phyloP scores from a whole-genome alignment of 2,797 vertebrate genomes.

The Syngnathus acus region DNA sequence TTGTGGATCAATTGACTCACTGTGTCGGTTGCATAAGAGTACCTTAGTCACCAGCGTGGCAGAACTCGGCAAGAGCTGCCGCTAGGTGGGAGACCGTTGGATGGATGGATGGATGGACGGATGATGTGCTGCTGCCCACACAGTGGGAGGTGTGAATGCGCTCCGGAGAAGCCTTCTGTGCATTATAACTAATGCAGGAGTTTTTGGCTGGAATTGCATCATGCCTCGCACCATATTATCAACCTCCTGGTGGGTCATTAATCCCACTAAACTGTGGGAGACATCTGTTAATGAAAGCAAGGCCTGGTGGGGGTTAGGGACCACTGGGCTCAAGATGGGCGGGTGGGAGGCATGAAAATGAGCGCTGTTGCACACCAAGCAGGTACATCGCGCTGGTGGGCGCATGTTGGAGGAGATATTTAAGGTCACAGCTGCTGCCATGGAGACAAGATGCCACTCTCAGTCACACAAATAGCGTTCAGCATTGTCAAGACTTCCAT shows the following conservation, averaged over 20 bases:
- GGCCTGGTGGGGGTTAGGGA: constrained; percentile 41
- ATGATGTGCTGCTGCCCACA: constrained; percentile 55
- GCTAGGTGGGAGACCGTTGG: constrained; percentile 52
- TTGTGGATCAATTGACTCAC: constrained; percentile 56
- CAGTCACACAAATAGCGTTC: constrained; percentile 26
- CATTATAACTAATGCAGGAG: constrained; percentile 59
- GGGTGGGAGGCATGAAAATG: constrained; percentile 48
- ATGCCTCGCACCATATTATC: constrained; percentile 44
- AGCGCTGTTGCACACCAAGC: constrained; percentile 26
- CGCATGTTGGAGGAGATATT: constrained; percentile 36
- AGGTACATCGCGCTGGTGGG: constrained; percentile 31
- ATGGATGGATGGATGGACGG: constrained; percentile 24
- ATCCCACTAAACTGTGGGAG: constrained; percentile 57
- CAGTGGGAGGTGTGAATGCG: constrained; percentile 58
- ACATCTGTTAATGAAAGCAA: constrained; percentile 49
- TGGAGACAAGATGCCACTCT: constrained; percentile 42
- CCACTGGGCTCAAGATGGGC: constrained; percentile 38
- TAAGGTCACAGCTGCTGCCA: constrained; percentile 33
- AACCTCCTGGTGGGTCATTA: constrained; percentile 56
- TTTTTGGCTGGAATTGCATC: constrained; percentile 28
- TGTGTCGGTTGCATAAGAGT: constrained; percentile 63
- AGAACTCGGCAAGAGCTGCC: constrained; percentile 31
- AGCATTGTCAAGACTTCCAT: constrained; percentile 12
- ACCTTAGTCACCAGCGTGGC: constrained; percentile 62
- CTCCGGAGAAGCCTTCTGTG: constrained; percentile 43